Percentiles rank a stretch among this genome's conserved stretches.
Evolutionary conservation across 2,797 vertebrate species (phyloP).

Genomic region (Periparus ater): DNA sequence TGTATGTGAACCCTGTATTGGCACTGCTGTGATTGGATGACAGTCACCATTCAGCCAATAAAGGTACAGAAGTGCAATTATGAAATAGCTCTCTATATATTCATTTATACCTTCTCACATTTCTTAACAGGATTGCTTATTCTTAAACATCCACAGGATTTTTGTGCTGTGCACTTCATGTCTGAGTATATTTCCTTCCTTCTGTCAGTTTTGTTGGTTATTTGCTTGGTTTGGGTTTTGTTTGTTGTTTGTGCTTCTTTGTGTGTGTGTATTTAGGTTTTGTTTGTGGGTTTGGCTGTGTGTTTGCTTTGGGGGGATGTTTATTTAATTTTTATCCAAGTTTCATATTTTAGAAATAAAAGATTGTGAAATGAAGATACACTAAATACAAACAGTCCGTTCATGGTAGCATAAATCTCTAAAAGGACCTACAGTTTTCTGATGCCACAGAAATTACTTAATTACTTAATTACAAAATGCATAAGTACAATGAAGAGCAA

Average conservation of each 20-base stretch:
- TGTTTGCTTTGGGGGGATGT: background rate
- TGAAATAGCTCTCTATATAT: background rate
- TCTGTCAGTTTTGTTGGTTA: background rate
- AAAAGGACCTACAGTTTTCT: slow-evolving; percentile 6
- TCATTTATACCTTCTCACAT: background rate
- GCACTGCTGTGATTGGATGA: background rate
- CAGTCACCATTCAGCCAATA: background rate
- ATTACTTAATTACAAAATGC: slow-evolving; percentile 22
- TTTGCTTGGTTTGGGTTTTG: background rate
- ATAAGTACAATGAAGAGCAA: background rate
- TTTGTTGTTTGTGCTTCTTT: background rate
- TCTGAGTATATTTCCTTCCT: background rate
- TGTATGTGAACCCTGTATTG: background rate
- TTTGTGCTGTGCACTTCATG: background rate
- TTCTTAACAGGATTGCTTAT: background rate
- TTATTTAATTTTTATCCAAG: background rate
- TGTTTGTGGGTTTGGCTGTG: background rate
- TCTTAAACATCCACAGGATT: background rate
- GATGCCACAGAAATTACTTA: background rate
- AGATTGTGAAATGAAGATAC: background rate
- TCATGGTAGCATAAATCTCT: background rate
- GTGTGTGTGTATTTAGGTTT: background rate
- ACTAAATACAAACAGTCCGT: background rate
- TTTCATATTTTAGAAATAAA: background rate
- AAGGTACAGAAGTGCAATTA: background rate